phyloP scores from a whole-genome alignment of 2,888 invertebrate species.

The Hirtodrosophila histrioides region DNA sequence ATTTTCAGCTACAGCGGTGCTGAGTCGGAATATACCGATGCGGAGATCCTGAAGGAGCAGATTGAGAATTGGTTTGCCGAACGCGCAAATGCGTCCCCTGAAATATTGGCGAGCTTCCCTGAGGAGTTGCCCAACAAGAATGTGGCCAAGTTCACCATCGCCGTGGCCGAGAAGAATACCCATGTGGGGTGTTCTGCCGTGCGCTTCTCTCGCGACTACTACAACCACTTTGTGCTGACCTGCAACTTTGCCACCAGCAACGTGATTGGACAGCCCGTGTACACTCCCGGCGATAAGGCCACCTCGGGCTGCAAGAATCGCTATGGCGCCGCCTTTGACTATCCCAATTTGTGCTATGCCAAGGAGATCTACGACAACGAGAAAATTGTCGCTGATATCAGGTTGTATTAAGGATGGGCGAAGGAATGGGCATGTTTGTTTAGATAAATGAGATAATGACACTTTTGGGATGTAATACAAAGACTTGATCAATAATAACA shows the following conservation, averaged over 20 bases:
- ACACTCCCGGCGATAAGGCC: conserved; percentile 58
- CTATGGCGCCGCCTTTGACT: conserved; percentile 60
- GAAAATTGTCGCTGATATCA: conserved; percentile 28
- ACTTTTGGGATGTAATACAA: conserved; percentile 23
- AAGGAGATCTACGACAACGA: conserved; percentile 47
- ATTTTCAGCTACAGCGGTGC: conserved; percentile 64
- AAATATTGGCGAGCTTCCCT: conserved; percentile 51
- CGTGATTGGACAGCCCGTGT: conserved; percentile 56
- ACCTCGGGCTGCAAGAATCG: conserved; percentile 58
- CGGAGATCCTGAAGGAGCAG: conserved; percentile 62
- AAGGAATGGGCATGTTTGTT: neutral
- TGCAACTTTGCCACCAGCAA: conserved; percentile 64
- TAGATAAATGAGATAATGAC: neutral
- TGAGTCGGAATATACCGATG: conserved; percentile 59
- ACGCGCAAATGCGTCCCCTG: conserved; percentile 51
- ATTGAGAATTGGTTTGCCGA: conserved; percentile 60
- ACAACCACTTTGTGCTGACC: conserved; percentile 59
- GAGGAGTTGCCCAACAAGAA: conserved; percentile 56
- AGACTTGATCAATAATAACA: neutral
- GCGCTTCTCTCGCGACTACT: conserved; percentile 45
- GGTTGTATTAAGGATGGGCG: conserved; percentile 10
- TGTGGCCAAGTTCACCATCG: conserved; percentile 59
- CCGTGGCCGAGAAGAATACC: conserved; percentile 59
- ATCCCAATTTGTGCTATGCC: conserved; percentile 45
- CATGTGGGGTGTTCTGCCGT: conserved; percentile 64